phyloP scores from a whole-genome alignment of 2,797 vertebrate species.

The Vultur gryphus region DNA sequence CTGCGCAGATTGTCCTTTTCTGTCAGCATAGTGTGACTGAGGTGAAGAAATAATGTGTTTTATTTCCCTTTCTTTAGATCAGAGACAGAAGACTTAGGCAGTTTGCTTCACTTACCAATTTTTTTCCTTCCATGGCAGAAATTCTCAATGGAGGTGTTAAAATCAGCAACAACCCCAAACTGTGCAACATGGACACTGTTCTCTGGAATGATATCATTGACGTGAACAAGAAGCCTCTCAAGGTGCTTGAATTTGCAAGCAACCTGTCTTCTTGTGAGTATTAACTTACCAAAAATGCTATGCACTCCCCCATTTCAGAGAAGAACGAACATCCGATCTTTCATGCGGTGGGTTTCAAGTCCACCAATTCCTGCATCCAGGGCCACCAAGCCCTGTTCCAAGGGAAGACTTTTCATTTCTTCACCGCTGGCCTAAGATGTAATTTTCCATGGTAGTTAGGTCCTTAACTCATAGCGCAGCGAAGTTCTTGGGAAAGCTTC shows the following conservation, averaged over 20 bases:
- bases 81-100: not conserved
- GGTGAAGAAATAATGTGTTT: not conserved
- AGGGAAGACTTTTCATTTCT: not conserved
- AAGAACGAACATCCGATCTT: not conserved
- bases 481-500: not conserved
- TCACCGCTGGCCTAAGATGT: not conserved
- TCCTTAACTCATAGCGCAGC: not conserved
- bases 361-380: not conserved
- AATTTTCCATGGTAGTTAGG: not conserved
- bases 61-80: not conserved
- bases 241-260: slow-evolving; percentile 58
- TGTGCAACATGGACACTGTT: slow-evolving; percentile 88
- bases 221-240: slow-evolving; percentile 47
- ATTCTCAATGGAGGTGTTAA: slow-evolving; percentile 90
- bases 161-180: slow-evolving; percentile 76
- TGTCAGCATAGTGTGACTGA: not conserved
- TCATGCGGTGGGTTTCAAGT: not conserved
- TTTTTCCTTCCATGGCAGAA: slow-evolving; percentile 74
- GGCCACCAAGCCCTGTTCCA: not conserved
- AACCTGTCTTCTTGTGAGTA: slow-evolving; percentile 77
- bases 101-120: not conserved
- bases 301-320: not conserved
- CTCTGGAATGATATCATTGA: slow-evolving; percentile 90
- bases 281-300: not conserved
- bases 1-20: not conserved